phyloP scores from a whole-genome alignment of 2,113 vertebrate species.

The Platichthys stellatus region DNA sequence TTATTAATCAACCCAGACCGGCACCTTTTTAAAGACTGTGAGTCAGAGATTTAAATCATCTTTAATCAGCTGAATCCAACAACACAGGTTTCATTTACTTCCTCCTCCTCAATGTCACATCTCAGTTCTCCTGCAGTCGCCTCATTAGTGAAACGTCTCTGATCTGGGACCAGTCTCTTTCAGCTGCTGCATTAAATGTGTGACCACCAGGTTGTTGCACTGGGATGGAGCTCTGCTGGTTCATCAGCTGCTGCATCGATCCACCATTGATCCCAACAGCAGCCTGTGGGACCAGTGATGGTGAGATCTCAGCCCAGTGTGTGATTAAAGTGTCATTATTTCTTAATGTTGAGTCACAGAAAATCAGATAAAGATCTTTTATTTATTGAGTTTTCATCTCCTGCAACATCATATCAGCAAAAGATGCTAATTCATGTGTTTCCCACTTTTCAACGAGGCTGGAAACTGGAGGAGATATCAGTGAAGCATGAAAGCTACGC shows the following conservation, averaged over 20 bases:
- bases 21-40: background rate
- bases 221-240: constrained; percentile 48
- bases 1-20: background rate
- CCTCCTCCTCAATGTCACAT: too few relatives aligned
- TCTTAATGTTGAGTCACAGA: background rate
- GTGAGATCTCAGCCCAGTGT: too few relatives aligned
- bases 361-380: background rate
- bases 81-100: too few relatives aligned
- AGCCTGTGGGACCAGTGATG: background rate
- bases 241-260: constrained; percentile 63
- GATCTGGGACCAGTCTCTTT: background rate
- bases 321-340: too few relatives aligned
- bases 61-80: too few relatives aligned
- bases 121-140: background rate
- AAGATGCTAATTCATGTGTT: background rate
- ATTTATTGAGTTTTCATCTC: background rate
- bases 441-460: background rate
- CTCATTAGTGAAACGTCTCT: background rate
- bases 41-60: too few relatives aligned
- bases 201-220: constrained; percentile 46
- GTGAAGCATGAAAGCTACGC: background rate
- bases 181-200: constrained; percentile 20
- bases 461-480: background rate
- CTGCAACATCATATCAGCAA: background rate
- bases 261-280: constrained; percentile 37